A percentile compares a stretch with the other conserved stretches of the same genome.
Evolutionary conservation across 2,888 invertebrate genomes (phyloP).

Genomic region (Orchesellides sinensis): DNA sequence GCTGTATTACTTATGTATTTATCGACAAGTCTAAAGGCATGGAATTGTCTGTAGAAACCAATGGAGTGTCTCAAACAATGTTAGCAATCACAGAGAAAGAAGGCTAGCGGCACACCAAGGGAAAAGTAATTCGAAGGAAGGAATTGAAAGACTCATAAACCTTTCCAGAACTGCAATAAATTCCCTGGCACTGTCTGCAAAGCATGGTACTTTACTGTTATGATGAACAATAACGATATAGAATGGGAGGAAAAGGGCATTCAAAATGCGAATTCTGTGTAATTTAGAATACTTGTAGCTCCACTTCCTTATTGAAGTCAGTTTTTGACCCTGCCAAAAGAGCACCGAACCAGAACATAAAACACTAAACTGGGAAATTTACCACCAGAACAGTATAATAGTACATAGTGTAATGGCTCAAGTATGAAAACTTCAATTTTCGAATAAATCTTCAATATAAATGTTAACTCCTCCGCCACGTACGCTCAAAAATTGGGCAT

Average conservation of each 20-base stretch:
- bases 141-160: slow-evolving; percentile 63
- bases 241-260: slow-evolving; percentile 50
- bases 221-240: slow-evolving; percentile 62
- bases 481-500: too few species aligned
- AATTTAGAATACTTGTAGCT: slow-evolving; percentile 35
- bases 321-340: slow-evolving; percentile 3
- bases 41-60: slow-evolving; percentile 8
- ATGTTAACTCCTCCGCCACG: slow-evolving; percentile 28
- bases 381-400: slow-evolving; percentile 1
- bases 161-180: slow-evolving; percentile 61
- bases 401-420: background rate
- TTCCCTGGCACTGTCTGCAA: slow-evolving; percentile 29
- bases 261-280: slow-evolving; percentile 35
- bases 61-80: slow-evolving; percentile 29
- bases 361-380: background rate
- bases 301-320: background rate
- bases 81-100: slow-evolving; percentile 10
- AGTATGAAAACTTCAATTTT: slow-evolving; percentile 24
- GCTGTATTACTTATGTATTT: slow-evolving; percentile 8
- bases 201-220: slow-evolving; percentile 44
- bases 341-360: background rate
- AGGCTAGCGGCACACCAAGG: slow-evolving; percentile 40
- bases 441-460: slow-evolving; percentile 26
- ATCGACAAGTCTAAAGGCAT: slow-evolving; percentile 6
- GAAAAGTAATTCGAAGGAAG: slow-evolving; percentile 59